A percentile compares a stretch with the other conserved stretches of the same genome.
These are phyloP conservation scores for Piprites chloris DNA, from an alignment of 2,113 vertebrate species.

Conservation along the genomic window DNA sequence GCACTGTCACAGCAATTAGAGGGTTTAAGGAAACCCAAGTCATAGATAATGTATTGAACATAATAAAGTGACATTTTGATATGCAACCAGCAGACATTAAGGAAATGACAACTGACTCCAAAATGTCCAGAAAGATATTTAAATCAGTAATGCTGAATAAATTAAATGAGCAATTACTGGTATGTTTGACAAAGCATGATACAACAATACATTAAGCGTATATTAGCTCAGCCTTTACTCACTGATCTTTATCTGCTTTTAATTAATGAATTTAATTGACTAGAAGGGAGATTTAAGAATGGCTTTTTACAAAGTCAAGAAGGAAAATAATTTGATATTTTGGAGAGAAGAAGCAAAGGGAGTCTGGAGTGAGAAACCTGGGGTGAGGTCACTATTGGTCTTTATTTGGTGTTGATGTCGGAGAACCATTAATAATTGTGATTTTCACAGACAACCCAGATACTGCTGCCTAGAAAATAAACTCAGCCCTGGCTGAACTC, in stretches of 20 bases:
- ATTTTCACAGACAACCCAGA: no score
- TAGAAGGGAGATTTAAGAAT: constrained; percentile 6
- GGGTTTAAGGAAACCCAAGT: constrained; percentile 28
- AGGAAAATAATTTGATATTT: not conserved
- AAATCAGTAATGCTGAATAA: not conserved
- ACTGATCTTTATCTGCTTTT: constrained; percentile 43
- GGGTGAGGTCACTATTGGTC: not conserved
- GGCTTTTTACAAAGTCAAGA: not conserved
- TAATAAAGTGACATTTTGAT: constrained; percentile 15
- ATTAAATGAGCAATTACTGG: constrained; percentile 40
- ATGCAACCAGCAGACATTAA: not conserved
- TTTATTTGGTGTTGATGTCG: not conserved
- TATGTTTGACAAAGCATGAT: constrained; percentile 37
- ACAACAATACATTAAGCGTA: constrained; percentile 35
- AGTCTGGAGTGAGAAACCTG: not conserved
- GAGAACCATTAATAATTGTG: not conserved
- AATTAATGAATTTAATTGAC: constrained; percentile 58
- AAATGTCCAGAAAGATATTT: constrained; percentile 23
- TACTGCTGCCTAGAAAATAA: not conserved
- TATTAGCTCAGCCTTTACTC: constrained; percentile 48
- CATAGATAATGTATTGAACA: not conserved
- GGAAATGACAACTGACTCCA: constrained; percentile 15
- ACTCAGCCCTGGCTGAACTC: not conserved
- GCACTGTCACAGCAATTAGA: constrained; percentile 50
- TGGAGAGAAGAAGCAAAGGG: not conserved